A percentile compares a stretch with the other conserved stretches of the same genome.
Conservation (phyloP, 2,888 invertebrate species). For the Thera obeliscata region DNA sequence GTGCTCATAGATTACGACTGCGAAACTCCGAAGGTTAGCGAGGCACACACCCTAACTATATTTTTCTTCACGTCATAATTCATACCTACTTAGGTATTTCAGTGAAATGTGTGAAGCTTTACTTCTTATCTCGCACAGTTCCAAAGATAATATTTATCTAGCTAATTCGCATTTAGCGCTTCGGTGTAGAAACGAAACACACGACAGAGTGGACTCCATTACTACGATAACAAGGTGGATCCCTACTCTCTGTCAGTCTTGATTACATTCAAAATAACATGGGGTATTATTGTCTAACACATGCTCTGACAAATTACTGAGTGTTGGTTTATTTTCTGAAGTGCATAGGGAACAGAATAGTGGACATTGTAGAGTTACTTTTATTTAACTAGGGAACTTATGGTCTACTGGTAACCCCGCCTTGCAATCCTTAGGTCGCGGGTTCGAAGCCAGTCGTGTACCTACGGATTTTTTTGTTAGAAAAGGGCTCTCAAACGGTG, state of each 20-base stretch:
- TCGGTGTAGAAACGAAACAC: conserved; percentile 73
- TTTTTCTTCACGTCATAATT: conserved; percentile 20
- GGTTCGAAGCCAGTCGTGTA: too few species aligned
- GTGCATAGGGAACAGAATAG: not conserved
- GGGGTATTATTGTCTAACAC: conserved; percentile 31
- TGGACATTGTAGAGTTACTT: not conserved
- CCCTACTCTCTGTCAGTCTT: conserved; percentile 47
- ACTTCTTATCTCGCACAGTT: conserved; percentile 66
- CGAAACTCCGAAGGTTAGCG: too few species aligned
- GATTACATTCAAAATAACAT: conserved; percentile 48
- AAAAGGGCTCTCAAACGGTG: too few species aligned
- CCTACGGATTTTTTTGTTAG: too few species aligned
- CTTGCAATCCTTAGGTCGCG: too few species aligned
- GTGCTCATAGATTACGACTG: not conserved
- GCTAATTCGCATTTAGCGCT: conserved; percentile 81
- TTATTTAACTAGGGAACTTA: too few species aligned
- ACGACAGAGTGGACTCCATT: conserved; percentile 74
- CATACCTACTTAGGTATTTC: conserved; percentile 13
- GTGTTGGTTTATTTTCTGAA: conserved; percentile 19
- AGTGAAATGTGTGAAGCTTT: conserved; percentile 43
- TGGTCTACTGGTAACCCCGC: too few species aligned
- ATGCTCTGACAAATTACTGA: conserved; percentile 29
- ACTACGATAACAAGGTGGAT: conserved; percentile 72
- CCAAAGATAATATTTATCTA: conserved; percentile 80
- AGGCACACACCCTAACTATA: not conserved